These are phyloP conservation scores for Crossaster papposus DNA, from an alignment of 53 echinoderm and acorn worm genomes.

Conservation along the genomic window DNA sequence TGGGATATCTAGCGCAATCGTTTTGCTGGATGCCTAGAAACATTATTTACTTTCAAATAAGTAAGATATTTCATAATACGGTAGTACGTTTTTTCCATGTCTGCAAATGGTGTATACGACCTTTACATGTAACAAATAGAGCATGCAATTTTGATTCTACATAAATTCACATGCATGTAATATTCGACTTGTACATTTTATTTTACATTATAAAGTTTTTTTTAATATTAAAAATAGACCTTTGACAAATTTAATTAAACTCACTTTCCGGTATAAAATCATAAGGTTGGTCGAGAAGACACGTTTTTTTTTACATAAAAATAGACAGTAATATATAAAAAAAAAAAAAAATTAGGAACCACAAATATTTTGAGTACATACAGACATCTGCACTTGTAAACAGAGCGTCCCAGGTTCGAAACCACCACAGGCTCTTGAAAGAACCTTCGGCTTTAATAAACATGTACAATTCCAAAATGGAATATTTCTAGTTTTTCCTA, in stretches of 20 bases:
- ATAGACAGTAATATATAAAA: background rate
- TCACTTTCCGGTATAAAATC: background rate
- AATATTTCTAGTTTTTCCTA: too few species aligned
- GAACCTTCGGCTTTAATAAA: too few species aligned
- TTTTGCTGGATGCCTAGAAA: too few species aligned
- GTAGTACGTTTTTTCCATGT: too few species aligned
- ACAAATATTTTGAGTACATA: background rate
- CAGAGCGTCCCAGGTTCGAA: too few species aligned
- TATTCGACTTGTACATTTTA: background rate
- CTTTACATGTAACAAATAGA: background rate
- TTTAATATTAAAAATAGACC: slow-evolving; percentile 36
- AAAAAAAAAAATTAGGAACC: too few species aligned
- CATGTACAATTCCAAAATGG: too few species aligned
- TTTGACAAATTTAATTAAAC: slow-evolving; percentile 16
- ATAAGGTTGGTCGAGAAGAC: background rate
- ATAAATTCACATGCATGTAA: slow-evolving; percentile 1
- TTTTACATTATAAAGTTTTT: background rate
- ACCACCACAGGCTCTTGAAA: too few species aligned
- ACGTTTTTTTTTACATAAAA: background rate
- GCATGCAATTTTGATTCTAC: background rate
- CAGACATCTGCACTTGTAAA: background rate
- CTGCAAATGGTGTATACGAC: too few species aligned
- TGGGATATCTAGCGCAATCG: too few species aligned
- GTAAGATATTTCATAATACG: too few species aligned
- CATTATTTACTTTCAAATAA: too few species aligned